Conservation (phyloP, 2,113 vertebrate genomes). For the Lasiurus cinereus region DNA sequence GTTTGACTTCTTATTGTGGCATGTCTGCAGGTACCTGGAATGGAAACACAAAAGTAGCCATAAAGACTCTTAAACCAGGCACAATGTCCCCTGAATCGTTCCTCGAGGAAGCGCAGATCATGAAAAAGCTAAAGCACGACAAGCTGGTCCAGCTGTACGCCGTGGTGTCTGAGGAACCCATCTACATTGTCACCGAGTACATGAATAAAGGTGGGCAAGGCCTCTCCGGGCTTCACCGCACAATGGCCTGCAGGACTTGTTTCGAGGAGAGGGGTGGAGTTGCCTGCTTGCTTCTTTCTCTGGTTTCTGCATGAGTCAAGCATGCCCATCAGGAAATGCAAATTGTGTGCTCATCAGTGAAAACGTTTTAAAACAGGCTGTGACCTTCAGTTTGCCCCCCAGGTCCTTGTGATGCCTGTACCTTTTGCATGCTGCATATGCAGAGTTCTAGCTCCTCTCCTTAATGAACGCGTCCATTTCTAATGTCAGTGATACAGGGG, state of each 20-base stretch:
- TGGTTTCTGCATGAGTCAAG: neutral
- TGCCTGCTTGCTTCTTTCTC: neutral
- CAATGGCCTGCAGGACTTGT: neutral
- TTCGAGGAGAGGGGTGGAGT: neutral
- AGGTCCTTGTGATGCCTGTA: neutral
- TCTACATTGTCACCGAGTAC: constrained; percentile 98
- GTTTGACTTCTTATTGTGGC: constrained; percentile 80
- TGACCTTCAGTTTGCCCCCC: neutral
- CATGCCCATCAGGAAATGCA: neutral
- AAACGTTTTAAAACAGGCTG: neutral
- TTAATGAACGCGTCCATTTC: constrained; percentile 4
- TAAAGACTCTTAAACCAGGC: constrained; percentile 98
- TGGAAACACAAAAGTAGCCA: constrained; percentile 99
- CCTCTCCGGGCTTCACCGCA: neutral
- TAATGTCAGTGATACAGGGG: neutral
- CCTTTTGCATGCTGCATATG: neutral
- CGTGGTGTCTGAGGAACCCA: constrained; percentile 98
- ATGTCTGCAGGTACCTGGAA: constrained; percentile 95
- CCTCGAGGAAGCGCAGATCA: constrained; percentile 99
- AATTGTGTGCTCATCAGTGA: neutral
- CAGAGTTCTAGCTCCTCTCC: constrained; percentile 57
- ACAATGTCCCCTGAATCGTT: constrained; percentile 99
- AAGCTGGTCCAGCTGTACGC: constrained; percentile 98
- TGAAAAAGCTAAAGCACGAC: constrained; percentile 98
- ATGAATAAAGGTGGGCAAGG: constrained; percentile 95